Conservation (phyloP, 2,888 invertebrate species). For the Eurytoma californica region DNA sequence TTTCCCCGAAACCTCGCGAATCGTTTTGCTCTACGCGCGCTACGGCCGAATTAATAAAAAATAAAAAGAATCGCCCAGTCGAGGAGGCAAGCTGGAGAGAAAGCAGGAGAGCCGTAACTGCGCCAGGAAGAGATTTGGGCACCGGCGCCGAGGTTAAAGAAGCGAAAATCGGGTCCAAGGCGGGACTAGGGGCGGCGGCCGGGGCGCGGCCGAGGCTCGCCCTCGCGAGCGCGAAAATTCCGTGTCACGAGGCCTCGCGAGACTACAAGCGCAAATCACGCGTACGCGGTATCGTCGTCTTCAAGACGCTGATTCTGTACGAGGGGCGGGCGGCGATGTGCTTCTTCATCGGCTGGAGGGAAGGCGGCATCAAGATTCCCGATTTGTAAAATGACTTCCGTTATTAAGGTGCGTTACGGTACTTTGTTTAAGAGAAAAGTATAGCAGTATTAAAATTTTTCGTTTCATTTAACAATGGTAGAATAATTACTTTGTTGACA, state of each 20-base stretch:
- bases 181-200: background rate
- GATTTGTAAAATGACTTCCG: constrained; percentile 64
- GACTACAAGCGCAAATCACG: constrained; percentile 32
- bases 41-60: background rate
- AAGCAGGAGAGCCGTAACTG: no score
- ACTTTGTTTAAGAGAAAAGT: background rate
- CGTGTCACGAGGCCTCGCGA: constrained; percentile 36
- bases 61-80: no score
- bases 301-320: constrained; percentile 49
- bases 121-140: no score
- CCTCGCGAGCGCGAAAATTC: constrained; percentile 11
- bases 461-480: no score
- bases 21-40: background rate
- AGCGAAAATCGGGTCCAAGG: constrained; percentile 43
- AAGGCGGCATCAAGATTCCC: constrained; percentile 72
- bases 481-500: no score
- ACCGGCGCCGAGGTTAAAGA: background rate
- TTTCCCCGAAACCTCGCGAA: background rate
- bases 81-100: no score
- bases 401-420: constrained; percentile 26
- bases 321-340: constrained; percentile 62
- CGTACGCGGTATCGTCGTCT: constrained; percentile 40
- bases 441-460: no score
- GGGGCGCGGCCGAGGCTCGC: background rate
- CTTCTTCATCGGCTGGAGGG: constrained; percentile 71